phyloP scores from a whole-genome alignment of 1,140 invertebrate species.

The Pseudomyrmex gracilis region DNA sequence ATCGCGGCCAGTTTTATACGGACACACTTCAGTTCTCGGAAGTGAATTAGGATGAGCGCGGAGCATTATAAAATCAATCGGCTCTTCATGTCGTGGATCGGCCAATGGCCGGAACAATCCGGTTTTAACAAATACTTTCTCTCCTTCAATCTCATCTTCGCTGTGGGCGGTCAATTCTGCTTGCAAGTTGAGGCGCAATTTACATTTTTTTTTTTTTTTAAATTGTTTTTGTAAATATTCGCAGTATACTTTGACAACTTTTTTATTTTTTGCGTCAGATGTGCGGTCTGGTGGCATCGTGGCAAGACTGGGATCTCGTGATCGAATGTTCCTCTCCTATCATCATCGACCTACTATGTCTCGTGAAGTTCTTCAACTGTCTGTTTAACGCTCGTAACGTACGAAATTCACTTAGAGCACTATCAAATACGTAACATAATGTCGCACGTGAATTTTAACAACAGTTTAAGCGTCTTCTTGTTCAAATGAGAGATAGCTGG shows the following conservation, averaged over 20 bases:
- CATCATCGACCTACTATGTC: not conserved
- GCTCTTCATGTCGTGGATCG: constrained; percentile 26
- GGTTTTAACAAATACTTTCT: not conserved
- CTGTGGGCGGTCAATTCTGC: not conserved
- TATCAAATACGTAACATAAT: not conserved
- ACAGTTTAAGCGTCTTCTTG: not conserved
- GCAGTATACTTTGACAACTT: not conserved
- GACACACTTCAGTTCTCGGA: constrained; percentile 16
- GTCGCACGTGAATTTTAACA: not conserved
- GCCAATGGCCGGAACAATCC: constrained; percentile 25
- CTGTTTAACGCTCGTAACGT: constrained; percentile 5
- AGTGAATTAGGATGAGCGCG: not conserved
- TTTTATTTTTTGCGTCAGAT: constrained; percentile 18
- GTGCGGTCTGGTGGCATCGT: not conserved
- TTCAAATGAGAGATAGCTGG: not conserved
- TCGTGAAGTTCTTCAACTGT: constrained; percentile 8
- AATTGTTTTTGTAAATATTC: not conserved
- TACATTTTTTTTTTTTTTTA: not conserved
- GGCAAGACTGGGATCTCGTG: not conserved
- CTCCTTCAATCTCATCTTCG: not conserved
- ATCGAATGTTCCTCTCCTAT: not conserved
- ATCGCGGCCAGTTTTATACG: not conserved
- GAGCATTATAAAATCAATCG: constrained; percentile 33
- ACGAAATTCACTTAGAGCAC: not conserved
- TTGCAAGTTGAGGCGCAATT: not conserved